Percentiles rank a stretch among this genome's conserved stretches.
Conservation (phyloP, 2,888 invertebrate genomes). For the Globia sparganii region DNA sequence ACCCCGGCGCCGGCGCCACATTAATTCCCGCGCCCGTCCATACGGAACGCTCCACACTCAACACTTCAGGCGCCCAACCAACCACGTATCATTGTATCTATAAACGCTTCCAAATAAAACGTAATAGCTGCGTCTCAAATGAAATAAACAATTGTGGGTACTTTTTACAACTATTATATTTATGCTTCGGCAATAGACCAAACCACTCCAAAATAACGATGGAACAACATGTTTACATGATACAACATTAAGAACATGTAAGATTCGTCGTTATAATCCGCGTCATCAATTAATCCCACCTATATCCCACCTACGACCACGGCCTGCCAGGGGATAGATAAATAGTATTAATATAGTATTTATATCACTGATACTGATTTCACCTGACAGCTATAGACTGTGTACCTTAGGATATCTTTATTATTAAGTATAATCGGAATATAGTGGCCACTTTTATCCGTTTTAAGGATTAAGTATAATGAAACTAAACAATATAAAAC, state of each 20-base stretch:
- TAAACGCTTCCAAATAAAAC: slow-evolving; percentile 37
- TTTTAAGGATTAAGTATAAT: too few species aligned
- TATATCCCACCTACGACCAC: neutral
- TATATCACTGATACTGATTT: neutral
- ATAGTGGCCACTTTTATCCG: too few species aligned
- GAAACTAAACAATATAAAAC: too few species aligned
- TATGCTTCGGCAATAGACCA: neutral
- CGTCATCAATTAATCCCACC: neutral
- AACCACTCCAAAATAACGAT: neutral
- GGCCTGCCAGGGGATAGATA: neutral
- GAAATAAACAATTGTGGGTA: neutral
- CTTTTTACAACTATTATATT: neutral
- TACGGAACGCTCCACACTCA: slow-evolving; percentile 48
- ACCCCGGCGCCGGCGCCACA: slow-evolving; percentile 71
- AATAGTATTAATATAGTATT: neutral
- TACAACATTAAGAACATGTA: neutral
- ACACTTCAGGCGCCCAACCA: slow-evolving; percentile 41
- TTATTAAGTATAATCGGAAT: too few species aligned
- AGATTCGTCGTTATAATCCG: neutral
- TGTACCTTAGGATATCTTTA: neutral
- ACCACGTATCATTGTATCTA: slow-evolving; percentile 31
- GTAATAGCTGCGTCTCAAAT: slow-evolving; percentile 21
- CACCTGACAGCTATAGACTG: neutral
- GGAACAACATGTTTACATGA: neutral
- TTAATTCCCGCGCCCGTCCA: slow-evolving; percentile 60